Conservation (phyloP, 1,140 invertebrate species). For the Artemia franciscana region DNA sequence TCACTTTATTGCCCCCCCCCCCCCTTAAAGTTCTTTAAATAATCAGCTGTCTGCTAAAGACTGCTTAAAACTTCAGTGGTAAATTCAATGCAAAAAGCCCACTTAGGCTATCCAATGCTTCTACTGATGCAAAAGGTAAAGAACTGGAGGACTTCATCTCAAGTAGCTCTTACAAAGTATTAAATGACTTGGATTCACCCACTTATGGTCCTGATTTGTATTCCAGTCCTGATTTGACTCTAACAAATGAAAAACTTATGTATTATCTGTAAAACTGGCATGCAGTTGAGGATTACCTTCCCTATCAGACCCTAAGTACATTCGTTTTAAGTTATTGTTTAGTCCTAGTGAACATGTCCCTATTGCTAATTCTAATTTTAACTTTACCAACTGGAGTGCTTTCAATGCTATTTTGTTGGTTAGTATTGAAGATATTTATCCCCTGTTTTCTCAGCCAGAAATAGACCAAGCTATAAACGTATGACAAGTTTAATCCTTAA, state of each 20-base stretch:
- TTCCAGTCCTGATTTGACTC: not conserved
- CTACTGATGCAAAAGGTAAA: not conserved
- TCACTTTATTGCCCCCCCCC: too few relatives aligned
- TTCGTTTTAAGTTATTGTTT: not conserved
- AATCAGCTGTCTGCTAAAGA: too few relatives aligned
- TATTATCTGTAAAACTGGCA: not conserved
- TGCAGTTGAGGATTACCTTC: not conserved
- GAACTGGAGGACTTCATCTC: not conserved
- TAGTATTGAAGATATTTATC: not conserved
- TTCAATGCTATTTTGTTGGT: not conserved
- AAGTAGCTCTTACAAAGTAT: not conserved
- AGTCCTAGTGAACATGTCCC: not conserved
- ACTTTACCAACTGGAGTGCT: not conserved
- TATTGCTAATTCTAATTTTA: not conserved
- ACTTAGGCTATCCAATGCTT: not conserved
- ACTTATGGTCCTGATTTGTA: not conserved
- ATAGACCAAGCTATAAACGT: not conserved
- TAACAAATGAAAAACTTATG: not conserved
- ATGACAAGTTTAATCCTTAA: not conserved
- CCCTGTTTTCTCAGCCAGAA: not conserved
- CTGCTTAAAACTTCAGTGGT: too few relatives aligned
- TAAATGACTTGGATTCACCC: not conserved
- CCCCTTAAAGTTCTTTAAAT: too few relatives aligned
- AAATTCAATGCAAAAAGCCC: not conserved
- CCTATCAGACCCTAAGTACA: not conserved